Evolutionary conservation across 2,113 vertebrate genomes (phyloP), one percentile per base, ranked within the genome.

Genomic region (Mustela nigripes): DNA sequence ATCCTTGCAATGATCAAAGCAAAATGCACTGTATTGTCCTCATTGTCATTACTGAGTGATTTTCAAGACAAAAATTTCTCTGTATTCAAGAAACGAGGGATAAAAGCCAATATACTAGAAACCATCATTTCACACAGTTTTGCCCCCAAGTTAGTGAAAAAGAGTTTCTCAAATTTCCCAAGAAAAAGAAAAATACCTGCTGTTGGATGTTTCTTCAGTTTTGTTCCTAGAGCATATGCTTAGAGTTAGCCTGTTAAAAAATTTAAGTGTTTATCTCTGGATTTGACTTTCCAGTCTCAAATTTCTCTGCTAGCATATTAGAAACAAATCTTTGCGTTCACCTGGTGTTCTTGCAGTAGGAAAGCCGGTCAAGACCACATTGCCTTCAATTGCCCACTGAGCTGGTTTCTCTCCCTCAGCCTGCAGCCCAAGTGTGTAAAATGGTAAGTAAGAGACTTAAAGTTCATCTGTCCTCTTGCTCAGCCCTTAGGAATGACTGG

Each of bases 1-100:
- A 62, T 81, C 53, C 42, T 81, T 92, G 48, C 56, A 76, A 22
- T n/a, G 53, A 96, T 91, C 62, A 94, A 92, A 86, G 74, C 67
- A 94, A 79, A 97, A 89, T 69, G 24, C 11, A 67, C 11, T 80
- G 1, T 18, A 15, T 48, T 78, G 63, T 93, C 50, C 33, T 83
- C 53, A 65, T 33, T 62, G 58, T 73, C 65, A 76, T 93, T 76
- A 94, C 9, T 36, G 60, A 95, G 56, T 31, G 9, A 14, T 45
- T 97, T 89, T 89, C 78, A 93, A 86, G 71, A 81, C 53, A 67
- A 1, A 4, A 62, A 93, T 86, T 85, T 83, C 39, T 39, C 11
- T 79, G 48, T 50, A 91, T 85, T 94, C 69, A 56, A 69, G 67
- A 91, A 96, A 60, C 7, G 42, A 85, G 67, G 58, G 67, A 85